A percentile compares a stretch with the other conserved stretches of the same genome.
phyloP scores from a whole-genome alignment of 1,140 invertebrate species.

The Drosophila mauritiana region DNA sequence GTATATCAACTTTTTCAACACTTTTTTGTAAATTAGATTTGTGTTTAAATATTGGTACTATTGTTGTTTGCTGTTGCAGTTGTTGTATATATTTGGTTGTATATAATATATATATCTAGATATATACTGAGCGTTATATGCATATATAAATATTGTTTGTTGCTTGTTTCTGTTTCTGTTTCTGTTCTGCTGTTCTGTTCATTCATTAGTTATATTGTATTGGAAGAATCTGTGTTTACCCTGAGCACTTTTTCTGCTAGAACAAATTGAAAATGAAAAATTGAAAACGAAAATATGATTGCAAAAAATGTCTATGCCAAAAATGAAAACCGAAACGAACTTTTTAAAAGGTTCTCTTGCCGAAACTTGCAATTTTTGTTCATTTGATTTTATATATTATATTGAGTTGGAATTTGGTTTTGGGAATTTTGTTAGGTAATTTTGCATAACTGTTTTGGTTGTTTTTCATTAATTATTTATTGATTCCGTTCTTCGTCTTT shows the following conservation, averaged over 20 bases:
- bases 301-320: slow-evolving; percentile 48
- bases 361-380: slow-evolving; percentile 70
- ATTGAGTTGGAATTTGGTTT: slow-evolving; percentile 51
- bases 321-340: slow-evolving; percentile 63
- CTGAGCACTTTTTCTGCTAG: slow-evolving; percentile 82
- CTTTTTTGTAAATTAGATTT: slow-evolving; percentile 57
- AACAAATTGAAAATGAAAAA: slow-evolving; percentile 57
- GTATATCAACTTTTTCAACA: slow-evolving; percentile 34
- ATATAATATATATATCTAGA: slow-evolving; percentile 47
- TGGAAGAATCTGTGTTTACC: slow-evolving; percentile 82
- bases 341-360: slow-evolving; percentile 47
- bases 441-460: slow-evolving; percentile 31
- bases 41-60: slow-evolving; percentile 73
- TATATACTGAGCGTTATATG: slow-evolving; percentile 53
- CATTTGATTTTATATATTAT: slow-evolving; percentile 7
- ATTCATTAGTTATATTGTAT: slow-evolving; percentile 75
- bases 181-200: slow-evolving; percentile 41
- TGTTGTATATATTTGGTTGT: slow-evolving; percentile 57
- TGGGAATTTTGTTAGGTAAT: slow-evolving; percentile 26
- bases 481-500: slow-evolving; percentile 22
- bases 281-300: slow-evolving; percentile 25
- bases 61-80: slow-evolving; percentile 62
- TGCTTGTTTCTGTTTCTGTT: slow-evolving; percentile 34
- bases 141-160: slow-evolving; percentile 74
- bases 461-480: slow-evolving; percentile 26